A percentile compares a stretch with the other conserved stretches of the same genome.
Evolutionary conservation across 2,797 vertebrate genomes (phyloP).

Genomic region (Tenualosa thibaudeaui): DNA sequence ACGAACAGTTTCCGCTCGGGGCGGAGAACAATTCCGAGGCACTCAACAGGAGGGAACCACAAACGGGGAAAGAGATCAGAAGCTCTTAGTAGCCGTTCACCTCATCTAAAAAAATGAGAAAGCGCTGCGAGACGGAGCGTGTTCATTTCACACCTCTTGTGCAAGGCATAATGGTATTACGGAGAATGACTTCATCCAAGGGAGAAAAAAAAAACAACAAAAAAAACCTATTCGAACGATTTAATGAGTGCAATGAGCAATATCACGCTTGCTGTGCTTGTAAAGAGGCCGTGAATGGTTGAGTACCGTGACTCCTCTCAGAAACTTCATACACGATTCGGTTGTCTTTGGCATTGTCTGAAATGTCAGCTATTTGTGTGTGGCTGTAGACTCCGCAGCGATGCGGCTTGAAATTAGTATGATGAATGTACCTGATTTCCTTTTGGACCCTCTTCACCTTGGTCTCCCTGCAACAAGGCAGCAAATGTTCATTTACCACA

Average conservation of each 20-base stretch:
- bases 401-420: too few relatives aligned
- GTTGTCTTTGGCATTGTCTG: background rate
- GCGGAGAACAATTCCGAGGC: background rate
- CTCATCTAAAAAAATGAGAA: constrained; percentile 24
- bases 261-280: background rate
- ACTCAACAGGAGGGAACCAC: background rate
- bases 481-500: background rate
- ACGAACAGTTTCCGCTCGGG: background rate
- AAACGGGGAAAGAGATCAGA: background rate
- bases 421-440: constrained; percentile 66
- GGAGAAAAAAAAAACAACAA: too few relatives aligned
- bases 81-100: background rate
- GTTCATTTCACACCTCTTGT: constrained; percentile 4
- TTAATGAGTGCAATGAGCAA: constrained; percentile 4
- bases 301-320: background rate
- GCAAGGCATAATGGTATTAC: background rate
- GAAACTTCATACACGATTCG: background rate
- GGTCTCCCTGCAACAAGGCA: constrained; percentile 65
- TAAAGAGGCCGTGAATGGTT: background rate
- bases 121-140: background rate
- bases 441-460: constrained; percentile 63
- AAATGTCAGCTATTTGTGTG: background rate
- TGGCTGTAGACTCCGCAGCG: background rate
- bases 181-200: background rate
- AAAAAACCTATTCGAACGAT: background rate